phyloP scores from a whole-genome alignment of 2,888 invertebrate genomes.

The Caenorhabditis virilis region DNA sequence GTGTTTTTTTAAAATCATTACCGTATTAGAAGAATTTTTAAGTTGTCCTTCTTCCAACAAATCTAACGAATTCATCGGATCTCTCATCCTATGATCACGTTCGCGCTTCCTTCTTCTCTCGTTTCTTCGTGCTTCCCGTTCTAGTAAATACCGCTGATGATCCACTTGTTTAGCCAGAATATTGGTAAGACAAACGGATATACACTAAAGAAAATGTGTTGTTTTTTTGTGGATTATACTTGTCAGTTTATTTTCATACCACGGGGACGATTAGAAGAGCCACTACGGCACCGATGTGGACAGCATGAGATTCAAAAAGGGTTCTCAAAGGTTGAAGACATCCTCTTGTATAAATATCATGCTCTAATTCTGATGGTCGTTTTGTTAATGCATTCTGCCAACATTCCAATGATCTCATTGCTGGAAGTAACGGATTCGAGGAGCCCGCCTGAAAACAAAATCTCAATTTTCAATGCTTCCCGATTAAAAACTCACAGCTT shows the following conservation, averaged over 20 bases:
- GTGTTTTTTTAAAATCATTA: constrained; percentile 6
- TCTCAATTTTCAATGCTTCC: no score
- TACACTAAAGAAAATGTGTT: constrained; percentile 53
- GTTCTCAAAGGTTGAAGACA: constrained; percentile 64
- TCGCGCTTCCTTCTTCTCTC: constrained; percentile 59
- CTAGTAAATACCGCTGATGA: constrained; percentile 65
- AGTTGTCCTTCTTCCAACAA: constrained; percentile 39
- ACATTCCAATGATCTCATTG: constrained; percentile 66
- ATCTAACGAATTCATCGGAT: constrained; percentile 30
- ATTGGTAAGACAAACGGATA: constrained; percentile 65
- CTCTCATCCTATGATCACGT: constrained; percentile 29
- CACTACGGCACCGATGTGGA: constrained; percentile 66
- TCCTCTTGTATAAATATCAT: constrained; percentile 60
- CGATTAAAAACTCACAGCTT: constrained; percentile 35
- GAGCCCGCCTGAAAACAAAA: constrained; percentile 55
- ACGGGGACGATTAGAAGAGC: constrained; percentile 67
- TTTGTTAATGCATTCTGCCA: constrained; percentile 68
- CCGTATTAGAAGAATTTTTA: constrained; percentile 22
- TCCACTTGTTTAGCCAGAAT: constrained; percentile 68
- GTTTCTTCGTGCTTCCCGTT: constrained; percentile 61
- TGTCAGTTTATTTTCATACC: constrained; percentile 45
- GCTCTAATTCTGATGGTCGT: constrained; percentile 62
- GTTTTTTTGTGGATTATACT: background rate
- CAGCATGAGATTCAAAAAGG: constrained; percentile 67
- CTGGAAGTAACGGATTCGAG: constrained; percentile 61